These are phyloP conservation scores for Drosophila paranaensis DNA, from an alignment of 2,888 invertebrate species.

Conservation along the genomic window DNA sequence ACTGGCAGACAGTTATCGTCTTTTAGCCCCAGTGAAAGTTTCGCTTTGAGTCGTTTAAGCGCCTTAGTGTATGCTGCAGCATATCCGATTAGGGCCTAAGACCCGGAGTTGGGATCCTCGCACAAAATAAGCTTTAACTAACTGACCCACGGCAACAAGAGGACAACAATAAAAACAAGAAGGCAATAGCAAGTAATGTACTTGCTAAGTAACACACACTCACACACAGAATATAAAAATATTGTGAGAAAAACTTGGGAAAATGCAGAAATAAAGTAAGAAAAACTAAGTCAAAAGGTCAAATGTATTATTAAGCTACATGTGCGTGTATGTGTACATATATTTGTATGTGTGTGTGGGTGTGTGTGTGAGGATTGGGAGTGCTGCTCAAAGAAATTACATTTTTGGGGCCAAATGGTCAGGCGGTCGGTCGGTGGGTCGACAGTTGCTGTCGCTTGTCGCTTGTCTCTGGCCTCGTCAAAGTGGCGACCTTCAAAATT, in stretches of 20 bases:
- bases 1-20: neutral
- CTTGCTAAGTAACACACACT: slow-evolving; percentile 7
- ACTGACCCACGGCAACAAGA: slow-evolving; percentile 36
- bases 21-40: neutral
- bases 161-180: slow-evolving; percentile 7
- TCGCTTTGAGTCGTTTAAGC: slow-evolving; percentile 6
- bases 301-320: slow-evolving; percentile 65
- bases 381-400: slow-evolving; percentile 61
- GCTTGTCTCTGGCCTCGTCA: slow-evolving; percentile 39
- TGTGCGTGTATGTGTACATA: neutral
- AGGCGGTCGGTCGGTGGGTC: slow-evolving; percentile 32
- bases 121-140: slow-evolving; percentile 21
- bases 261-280: slow-evolving; percentile 32
- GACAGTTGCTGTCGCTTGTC: slow-evolving; percentile 20
- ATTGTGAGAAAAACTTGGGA: slow-evolving; percentile 8
- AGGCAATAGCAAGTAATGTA: slow-evolving; percentile 29
- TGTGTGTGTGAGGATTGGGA: slow-evolving; percentile 35
- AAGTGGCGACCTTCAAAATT: slow-evolving; percentile 71
- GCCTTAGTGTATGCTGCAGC: slow-evolving; percentile 28
- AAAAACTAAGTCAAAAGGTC: slow-evolving; percentile 74
- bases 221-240: neutral
- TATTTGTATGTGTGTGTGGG: slow-evolving; percentile 11
- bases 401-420: slow-evolving; percentile 69
- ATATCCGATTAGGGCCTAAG: slow-evolving; percentile 23
- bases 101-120: slow-evolving; percentile 2